Evolutionary conservation across 1,140 invertebrate species (phyloP).

Genomic region (Copidosoma floridanum): DNA sequence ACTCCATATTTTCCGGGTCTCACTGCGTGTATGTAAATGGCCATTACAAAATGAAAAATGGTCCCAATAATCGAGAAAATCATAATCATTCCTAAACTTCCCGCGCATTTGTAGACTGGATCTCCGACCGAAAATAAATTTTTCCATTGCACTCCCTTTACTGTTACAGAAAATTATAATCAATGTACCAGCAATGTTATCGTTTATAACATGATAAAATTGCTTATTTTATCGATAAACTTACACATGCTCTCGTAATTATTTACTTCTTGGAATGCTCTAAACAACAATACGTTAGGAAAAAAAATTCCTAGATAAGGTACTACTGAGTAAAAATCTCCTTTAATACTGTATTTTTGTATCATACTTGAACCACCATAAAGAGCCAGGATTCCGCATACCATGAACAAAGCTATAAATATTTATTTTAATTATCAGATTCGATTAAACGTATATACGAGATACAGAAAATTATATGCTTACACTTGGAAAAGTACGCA

Average conservation of each 20-base stretch:
- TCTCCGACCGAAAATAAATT: constrained; percentile 55
- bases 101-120: constrained; percentile 57
- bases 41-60: constrained; percentile 53
- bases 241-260: constrained; percentile 39
- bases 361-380: constrained; percentile 36
- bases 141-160: constrained; percentile 61
- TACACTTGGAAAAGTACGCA: constrained; percentile 48
- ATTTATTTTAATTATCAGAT: background rate
- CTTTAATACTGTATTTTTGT: constrained; percentile 35
- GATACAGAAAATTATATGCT: constrained; percentile 16
- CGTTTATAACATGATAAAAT: constrained; percentile 16
- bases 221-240: constrained; percentile 7
- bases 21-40: constrained; percentile 58
- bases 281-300: constrained; percentile 36
- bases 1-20: constrained; percentile 59
- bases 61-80: constrained; percentile 55
- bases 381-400: constrained; percentile 31
- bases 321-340: constrained; percentile 29
- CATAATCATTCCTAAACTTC: constrained; percentile 52
- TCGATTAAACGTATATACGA: background rate
- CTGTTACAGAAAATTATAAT: constrained; percentile 45
- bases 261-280: constrained; percentile 38
- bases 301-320: constrained; percentile 39
- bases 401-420: constrained; percentile 35
- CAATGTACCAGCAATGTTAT: background rate